Percentiles rank a stretch among this genome's conserved stretches.
These are phyloP conservation scores for Rhynchotus rufescens DNA, from an alignment of 2,797 vertebrate genomes.

Conservation along the genomic window DNA sequence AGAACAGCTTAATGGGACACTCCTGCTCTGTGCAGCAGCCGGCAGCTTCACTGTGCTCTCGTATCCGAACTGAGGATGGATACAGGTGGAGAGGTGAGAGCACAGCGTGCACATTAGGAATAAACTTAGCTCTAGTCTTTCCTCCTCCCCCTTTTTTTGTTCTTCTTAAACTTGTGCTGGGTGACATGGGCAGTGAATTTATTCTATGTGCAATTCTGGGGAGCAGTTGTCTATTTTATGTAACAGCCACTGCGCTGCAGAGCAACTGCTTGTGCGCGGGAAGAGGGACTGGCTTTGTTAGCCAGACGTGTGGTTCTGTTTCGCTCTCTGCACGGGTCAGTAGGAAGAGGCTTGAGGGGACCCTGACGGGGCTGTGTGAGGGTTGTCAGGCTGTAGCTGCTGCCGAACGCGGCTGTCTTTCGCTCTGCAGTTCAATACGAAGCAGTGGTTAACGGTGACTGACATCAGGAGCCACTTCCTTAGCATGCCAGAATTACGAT, in stretches of 20 bases:
- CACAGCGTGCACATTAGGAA: not conserved
- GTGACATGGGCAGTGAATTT: not conserved
- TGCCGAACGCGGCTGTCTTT: not conserved
- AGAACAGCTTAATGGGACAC: not conserved
- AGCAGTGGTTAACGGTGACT: not conserved
- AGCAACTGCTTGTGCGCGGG: not conserved
- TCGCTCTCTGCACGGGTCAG: accelerated
- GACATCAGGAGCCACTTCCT: not conserved
- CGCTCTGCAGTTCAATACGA: not conserved
- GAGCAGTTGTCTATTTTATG: not conserved
- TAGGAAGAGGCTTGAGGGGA: not conserved
- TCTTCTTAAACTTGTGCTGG: not conserved
- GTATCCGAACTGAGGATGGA: accelerated
- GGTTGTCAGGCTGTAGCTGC: not conserved
- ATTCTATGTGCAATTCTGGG: accelerated
- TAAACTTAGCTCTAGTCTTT: not conserved
- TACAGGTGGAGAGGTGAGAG: not conserved
- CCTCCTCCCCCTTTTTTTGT: too few species aligned
- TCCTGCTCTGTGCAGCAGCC: not conserved
- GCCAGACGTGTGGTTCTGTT: not conserved
- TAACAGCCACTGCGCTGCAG: not conserved
- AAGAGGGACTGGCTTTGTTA: not conserved
- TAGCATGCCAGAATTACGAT: not conserved
- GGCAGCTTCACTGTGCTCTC: not conserved
- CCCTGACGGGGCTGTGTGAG: not conserved